Evolutionary conservation across 2,888 invertebrate genomes (phyloP), one percentile per base, ranked within the genome.

Genomic region (Hybos culiciformis): DNA sequence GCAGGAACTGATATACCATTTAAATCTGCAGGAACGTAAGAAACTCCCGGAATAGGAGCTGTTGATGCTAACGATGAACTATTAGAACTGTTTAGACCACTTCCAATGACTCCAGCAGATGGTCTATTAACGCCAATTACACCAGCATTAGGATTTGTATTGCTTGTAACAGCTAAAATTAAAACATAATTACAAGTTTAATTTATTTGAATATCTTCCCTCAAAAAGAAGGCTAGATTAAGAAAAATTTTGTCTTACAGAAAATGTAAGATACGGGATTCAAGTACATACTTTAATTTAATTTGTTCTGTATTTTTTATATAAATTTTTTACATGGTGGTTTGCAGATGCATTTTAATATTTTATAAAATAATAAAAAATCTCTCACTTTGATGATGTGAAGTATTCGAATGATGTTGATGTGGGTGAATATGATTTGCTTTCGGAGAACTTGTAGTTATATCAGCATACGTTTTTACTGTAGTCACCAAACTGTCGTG

Each of bases 401-500:
- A 21, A 3, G n/a, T 19, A 7, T 19, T n/a, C 6, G 36, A 36
- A 14, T 12, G 19, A 21, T 50, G 47, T n/a, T 49, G 51, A 44
- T 49, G 33, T 34, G 21, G 26, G 31, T 29, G 19, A 32, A 32
- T 32, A 12, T 45, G 61, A 57, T 45, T 50, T 11, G 48, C 42
- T 42, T 54, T 54, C n/a, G 52, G 53, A 44, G 52, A 55, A 41
- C 52, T 52, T 4, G 54, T 56, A 21, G 57, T 58, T 26, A 60
- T 59, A 49, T 60, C 61, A 20, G 60, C 61, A 46, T 60, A 59
- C 1, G 59, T 56, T 45, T 54, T 54, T 21, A 42, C 45, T 19
- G 46, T 44, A 26, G 43, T 39, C 19, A 48, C 46, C 39, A 36
- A 36, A 19, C 41, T 48, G 31, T 53, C 51, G 20, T 48, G 50